Percentiles rank a stretch among this genome's conserved stretches.
Conservation (phyloP, 2,113 vertebrate species). For the Arizona elegans region DNA sequence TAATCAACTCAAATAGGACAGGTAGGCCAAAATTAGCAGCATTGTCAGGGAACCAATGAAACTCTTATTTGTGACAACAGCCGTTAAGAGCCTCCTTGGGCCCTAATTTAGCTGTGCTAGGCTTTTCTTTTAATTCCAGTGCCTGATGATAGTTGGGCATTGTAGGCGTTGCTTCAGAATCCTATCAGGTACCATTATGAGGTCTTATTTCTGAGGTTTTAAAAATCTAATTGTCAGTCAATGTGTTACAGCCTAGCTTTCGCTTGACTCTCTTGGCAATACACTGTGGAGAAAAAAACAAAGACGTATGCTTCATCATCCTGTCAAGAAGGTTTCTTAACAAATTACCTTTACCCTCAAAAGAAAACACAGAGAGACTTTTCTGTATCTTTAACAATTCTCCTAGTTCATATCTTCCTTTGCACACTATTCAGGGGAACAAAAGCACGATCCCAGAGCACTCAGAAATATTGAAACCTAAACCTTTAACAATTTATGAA, state of each 20-base stretch:
- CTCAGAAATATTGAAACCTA: slow-evolving; percentile 46
- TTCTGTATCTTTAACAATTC: slow-evolving; percentile 75
- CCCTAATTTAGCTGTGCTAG: slow-evolving; percentile 65
- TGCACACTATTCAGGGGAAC: slow-evolving; percentile 65
- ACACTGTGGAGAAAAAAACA: slow-evolving; percentile 72
- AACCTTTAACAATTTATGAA: slow-evolving; percentile 52
- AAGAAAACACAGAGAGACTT: slow-evolving; percentile 79
- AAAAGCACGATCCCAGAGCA: slow-evolving; percentile 45
- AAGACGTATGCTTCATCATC: slow-evolving; percentile 85
- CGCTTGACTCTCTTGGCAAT: slow-evolving; percentile 76
- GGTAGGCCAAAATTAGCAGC: slow-evolving; percentile 52
- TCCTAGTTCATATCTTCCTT: slow-evolving; percentile 70
- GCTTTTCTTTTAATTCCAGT: slow-evolving; percentile 70
- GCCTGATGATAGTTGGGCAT: slow-evolving; percentile 63
- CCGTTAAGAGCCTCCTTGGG: slow-evolving; percentile 52
- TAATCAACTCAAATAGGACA: slow-evolving; percentile 57
- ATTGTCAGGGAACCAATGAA: slow-evolving; percentile 48
- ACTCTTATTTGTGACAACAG: slow-evolving; percentile 52
- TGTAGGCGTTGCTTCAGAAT: slow-evolving; percentile 70
- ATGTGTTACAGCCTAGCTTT: slow-evolving; percentile 72
- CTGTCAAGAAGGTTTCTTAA: slow-evolving; percentile 86
- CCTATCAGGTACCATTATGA: slow-evolving; percentile 65
- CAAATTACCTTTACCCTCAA: slow-evolving; percentile 83
- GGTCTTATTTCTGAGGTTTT: slow-evolving; percentile 69
- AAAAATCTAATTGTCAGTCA: slow-evolving; percentile 81